phyloP scores from a whole-genome alignment of 2,113 vertebrate genomes.

The Corapipo altera region DNA sequence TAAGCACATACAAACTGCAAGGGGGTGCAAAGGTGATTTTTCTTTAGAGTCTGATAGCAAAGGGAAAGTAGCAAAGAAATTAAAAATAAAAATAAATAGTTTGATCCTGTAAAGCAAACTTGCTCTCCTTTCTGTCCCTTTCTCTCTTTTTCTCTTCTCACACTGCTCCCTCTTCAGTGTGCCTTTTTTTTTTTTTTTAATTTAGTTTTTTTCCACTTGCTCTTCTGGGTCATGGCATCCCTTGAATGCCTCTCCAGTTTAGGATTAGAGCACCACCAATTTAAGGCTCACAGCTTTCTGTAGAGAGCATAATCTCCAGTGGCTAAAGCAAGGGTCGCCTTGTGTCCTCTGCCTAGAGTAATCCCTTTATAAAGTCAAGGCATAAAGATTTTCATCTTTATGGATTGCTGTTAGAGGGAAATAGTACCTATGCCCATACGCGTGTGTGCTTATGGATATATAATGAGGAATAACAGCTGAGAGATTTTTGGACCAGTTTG shows the following conservation, averaged over 20 bases:
- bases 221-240: constrained; percentile 53
- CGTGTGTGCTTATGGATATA: background rate
- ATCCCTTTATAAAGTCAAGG: constrained; percentile 61
- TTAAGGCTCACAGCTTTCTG: constrained; percentile 62
- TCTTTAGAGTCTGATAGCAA: constrained; percentile 75
- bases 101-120: background rate
- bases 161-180: background rate
- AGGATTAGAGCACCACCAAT: constrained; percentile 70
- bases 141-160: background rate
- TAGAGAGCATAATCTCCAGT: constrained; percentile 51
- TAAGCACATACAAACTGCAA: constrained; percentile 84
- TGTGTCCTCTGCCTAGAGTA: constrained; percentile 54
- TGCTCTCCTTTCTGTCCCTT: background rate
- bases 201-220: background rate
- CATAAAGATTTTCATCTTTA: constrained; percentile 15
- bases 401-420: background rate
- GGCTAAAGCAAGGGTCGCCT: constrained; percentile 8
- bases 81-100: constrained; percentile 12
- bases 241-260: constrained; percentile 71
- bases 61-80: constrained; percentile 30
- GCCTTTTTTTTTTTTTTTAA: background rate
- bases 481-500: constrained; percentile 9
- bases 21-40: constrained; percentile 89
- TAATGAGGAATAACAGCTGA: background rate
- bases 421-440: background rate